These are phyloP conservation scores for Lindbergichthys nudifrons DNA, from an alignment of 2,797 vertebrate genomes.

Conservation along the genomic window DNA sequence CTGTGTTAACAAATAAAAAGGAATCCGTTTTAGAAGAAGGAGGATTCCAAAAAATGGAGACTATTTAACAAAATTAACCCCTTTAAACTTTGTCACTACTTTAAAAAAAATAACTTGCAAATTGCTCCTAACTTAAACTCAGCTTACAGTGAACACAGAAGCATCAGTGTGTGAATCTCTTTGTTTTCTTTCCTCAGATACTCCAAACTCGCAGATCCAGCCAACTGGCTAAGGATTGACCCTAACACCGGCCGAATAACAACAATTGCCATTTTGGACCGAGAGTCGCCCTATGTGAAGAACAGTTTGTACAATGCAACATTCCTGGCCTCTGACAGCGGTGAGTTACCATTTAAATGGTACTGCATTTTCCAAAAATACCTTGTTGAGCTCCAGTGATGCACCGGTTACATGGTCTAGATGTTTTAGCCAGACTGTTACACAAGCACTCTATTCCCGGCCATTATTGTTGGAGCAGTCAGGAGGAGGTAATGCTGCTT, in stretches of 20 bases:
- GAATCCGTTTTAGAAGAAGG: constrained; percentile 22
- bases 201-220: constrained; percentile 94
- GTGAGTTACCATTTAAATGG: constrained; percentile 79
- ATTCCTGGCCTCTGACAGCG: constrained; percentile 94
- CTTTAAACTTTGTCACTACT: not conserved
- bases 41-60: constrained; percentile 21
- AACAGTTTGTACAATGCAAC: constrained; percentile 97
- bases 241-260: constrained; percentile 90
- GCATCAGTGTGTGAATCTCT: constrained; percentile 20
- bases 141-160: not conserved
- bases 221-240: constrained; percentile 95
- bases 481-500: constrained; percentile 48
- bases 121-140: constrained; percentile 9
- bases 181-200: constrained; percentile 85
- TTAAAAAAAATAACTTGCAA: not conserved
- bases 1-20: constrained; percentile 53
- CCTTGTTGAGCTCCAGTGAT: constrained; percentile 37
- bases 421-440: constrained; percentile 54
- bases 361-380: constrained; percentile 43
- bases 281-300: constrained; percentile 95
- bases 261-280: constrained; percentile 92
- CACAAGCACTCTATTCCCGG: constrained; percentile 38
- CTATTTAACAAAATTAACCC: constrained; percentile 8
- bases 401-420: constrained; percentile 33
- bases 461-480: constrained; percentile 49